These are phyloP conservation scores for Ophthalmotilapia sp. DNA, from an alignment of 2,113 vertebrate genomes.

Conservation along the genomic window DNA sequence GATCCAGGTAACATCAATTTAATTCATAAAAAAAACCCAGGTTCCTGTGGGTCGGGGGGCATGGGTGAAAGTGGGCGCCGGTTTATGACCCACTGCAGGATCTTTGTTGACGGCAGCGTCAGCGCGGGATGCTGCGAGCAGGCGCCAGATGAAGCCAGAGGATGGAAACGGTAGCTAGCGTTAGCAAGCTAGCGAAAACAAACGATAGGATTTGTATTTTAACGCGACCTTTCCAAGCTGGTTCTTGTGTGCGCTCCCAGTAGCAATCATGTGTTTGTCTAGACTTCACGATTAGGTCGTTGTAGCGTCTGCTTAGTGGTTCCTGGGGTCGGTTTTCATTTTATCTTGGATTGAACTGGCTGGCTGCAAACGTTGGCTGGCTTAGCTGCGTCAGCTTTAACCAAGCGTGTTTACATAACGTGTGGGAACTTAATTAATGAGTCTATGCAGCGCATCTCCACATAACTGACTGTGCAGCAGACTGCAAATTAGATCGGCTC, in stretches of 20 bases:
- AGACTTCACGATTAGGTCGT: neutral
- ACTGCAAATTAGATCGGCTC: neutral
- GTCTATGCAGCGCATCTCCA: neutral
- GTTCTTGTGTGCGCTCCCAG: rapidly evolving
- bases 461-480: neutral
- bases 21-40: neutral
- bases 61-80: neutral
- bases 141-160: neutral
- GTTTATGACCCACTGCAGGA: neutral
- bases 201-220: neutral
- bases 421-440: neutral
- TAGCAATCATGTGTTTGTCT: too few relatives aligned
- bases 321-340: neutral
- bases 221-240: neutral
- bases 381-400: conserved; percentile 57
- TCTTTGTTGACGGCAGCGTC: neutral
- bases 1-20: conserved; percentile 80
- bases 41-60: rapidly evolving
- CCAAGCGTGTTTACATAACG: conserved; percentile 44
- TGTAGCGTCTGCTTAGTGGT: neutral
- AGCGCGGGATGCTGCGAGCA: neutral
- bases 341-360: neutral
- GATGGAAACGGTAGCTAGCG: conserved; percentile 33
- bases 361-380: neutral
- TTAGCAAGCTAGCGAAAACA: conserved; percentile 38